Conservation (phyloP, 2,888 invertebrate genomes). For the Odontocolon sp. region DNA sequence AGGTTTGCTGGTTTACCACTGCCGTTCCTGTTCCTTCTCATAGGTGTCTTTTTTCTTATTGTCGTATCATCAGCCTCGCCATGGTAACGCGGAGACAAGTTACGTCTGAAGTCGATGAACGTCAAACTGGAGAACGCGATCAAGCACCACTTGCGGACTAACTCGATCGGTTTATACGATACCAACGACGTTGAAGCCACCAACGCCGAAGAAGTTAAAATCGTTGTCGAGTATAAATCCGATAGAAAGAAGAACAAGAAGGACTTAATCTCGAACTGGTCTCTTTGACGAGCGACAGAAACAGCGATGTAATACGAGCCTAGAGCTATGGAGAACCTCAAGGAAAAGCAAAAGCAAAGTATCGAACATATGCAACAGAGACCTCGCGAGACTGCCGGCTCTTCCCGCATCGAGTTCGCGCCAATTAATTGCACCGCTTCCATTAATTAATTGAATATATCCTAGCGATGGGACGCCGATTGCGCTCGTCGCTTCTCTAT, state of each 20-base stretch:
- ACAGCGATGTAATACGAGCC: neutral
- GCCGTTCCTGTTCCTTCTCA: slow-evolving; percentile 32
- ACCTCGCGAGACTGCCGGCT: slow-evolving; percentile 30
- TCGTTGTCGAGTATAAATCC: slow-evolving; percentile 42
- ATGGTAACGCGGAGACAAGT: slow-evolving; percentile 12
- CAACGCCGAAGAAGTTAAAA: slow-evolving; percentile 16
- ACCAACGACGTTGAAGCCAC: slow-evolving; percentile 47
- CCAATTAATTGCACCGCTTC: slow-evolving; percentile 75
- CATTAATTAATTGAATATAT: slow-evolving; percentile 77
- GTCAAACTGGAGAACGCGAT: slow-evolving; percentile 44
- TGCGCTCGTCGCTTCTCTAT: slow-evolving; percentile 57
- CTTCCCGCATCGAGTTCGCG: slow-evolving; percentile 13
- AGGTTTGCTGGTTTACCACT: slow-evolving; percentile 60
- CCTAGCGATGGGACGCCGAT: slow-evolving; percentile 68
- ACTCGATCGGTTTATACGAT: too few relatives aligned
- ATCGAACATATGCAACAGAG: slow-evolving; percentile 31
- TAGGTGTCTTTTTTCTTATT: slow-evolving; percentile 35
- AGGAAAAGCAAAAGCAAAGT: too few relatives aligned
- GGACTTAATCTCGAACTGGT: slow-evolving; percentile 69
- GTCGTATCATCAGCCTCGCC: slow-evolving; percentile 46
- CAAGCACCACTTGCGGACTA: slow-evolving; percentile 52
- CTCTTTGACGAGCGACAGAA: slow-evolving; percentile 54
- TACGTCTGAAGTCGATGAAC: slow-evolving; percentile 19
- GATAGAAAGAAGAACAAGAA: slow-evolving; percentile 57
- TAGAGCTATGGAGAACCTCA: neutral